Base-by-base conservation (phyloP, 2,888 invertebrate genomes). In the Heliothis peltigera region DNA sequence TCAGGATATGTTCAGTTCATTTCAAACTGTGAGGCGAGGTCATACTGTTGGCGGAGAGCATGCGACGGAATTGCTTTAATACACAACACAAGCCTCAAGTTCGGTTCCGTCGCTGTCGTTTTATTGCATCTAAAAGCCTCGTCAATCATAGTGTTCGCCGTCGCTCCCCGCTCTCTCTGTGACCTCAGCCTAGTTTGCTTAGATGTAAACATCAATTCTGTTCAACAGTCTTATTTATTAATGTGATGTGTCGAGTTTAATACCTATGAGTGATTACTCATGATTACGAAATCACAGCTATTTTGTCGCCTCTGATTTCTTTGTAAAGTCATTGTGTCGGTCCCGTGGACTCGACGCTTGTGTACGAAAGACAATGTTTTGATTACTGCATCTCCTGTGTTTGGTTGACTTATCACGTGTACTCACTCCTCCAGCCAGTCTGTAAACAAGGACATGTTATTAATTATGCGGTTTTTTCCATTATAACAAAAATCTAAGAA, bases 361-460 rank as follows among this genome's bases (percentile, higher is more conserved):
- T 80, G 77, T 77, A 81, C 79, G 74, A 78, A 80, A 76, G 80
- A 84, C 79, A 81, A 56, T 85, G 84, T 84, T 78, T 85, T 86
- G 87, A 79, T 84, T 83, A 81, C 80, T 81, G 86, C 81, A 83
- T 85, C 83, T 88, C 84, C 81, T 77, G 80, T 85, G 80, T 86
- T 84, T 83, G 84, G 86, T 89, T 90, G 90, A 93, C 96, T 96
- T 97, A 98, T 98, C 98, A 98, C 97, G 98, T 98, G 95, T 98
- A 98, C 95, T 98, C 98, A 88, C 98, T 97, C 95, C 98, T 96
- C 98, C 98, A 98, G 88, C 98, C 97, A 92, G 97, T 97, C 98
- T 98, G 97, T 68, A 96, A 96, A 89, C 87, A 95, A 91, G 87
- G 87, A 64, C 54, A 44, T 35, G 48, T 39, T 39, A 65, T 82